Base-by-base conservation (phyloP, 2,797 vertebrate species). In the Hypotaenidia okinawae region DNA sequence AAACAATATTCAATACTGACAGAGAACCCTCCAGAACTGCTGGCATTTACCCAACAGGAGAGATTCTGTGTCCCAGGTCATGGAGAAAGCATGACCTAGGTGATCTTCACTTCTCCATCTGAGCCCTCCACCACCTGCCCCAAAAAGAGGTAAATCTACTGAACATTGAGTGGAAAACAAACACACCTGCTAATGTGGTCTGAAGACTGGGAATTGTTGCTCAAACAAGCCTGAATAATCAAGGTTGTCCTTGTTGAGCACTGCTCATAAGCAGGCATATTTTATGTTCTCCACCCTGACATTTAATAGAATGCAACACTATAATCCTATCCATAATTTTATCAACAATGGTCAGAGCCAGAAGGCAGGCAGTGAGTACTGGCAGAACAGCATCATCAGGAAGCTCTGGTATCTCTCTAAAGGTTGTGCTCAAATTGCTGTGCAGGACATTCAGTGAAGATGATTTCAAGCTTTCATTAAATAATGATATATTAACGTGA, bases 391-490 rank as follows among this genome's bases (percentile, higher is more conserved):
- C 62, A 30, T 7, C 2, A 17, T 28, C 16, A 61, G 45, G 35
- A 85, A 55, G 27, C 30, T 57, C 33, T 17, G 59, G 9, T 72
- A 43, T 55, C 66, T 74, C 28, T 54, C 76, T 13, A 3, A 84
- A 88, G 61, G 25, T 27, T 67, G 41, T 84, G 80, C 84, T 86
- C 55, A 47, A 59, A 61, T 25, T 69, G 49, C 82, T 57, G 9
- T 25, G 84, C 82, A 72, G 87, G 55, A 72, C 72, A 19, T 58
- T 32, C 68, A 10, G 72, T 3, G 35, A 49, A 75, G 33, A 93
- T 78, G 43, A 51, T 89, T 84, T 64, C 45, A 84, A 81, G 52
- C 74, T 89, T 86, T 90, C 45, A 84, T 94, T 91, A 94, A 84
- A 74, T 78, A 58, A 80, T 58, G 87, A 93, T 59, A 39, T 74